Evolutionary conservation across 2,113 vertebrate species (phyloP).

Genomic region (Tinamus guttatus): DNA sequence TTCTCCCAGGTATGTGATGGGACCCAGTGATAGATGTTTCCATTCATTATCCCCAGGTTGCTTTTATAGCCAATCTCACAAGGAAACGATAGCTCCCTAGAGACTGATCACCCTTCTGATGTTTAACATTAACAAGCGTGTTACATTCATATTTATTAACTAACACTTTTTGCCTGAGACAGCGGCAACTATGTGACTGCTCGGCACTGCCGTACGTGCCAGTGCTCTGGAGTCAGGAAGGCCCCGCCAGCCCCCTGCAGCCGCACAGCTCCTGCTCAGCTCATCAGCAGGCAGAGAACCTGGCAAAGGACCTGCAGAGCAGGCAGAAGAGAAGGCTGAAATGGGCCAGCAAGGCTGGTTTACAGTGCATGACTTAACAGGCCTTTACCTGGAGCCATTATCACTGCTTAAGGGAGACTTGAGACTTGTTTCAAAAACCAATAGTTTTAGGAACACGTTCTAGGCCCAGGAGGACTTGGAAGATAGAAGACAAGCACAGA

Average conservation of each 20-base stretch:
- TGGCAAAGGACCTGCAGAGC: fast-evolving
- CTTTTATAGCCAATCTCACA: neutral
- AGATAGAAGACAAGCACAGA: neutral
- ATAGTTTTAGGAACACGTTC: neutral
- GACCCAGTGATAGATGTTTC: neutral
- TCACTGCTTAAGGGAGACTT: fast-evolving
- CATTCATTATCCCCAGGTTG: neutral
- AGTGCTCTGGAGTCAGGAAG: neutral
- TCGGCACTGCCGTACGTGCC: fast-evolving
- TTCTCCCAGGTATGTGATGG: fast-evolving
- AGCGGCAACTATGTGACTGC: fast-evolving
- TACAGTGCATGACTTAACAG: fast-evolving
- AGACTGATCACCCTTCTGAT: neutral
- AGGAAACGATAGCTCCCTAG: neutral
- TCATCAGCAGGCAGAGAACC: neutral
- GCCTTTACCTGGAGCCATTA: neutral
- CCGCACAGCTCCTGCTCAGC: neutral
- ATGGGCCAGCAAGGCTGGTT: fast-evolving
- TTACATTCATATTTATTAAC: neutral
- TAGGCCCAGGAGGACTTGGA: neutral
- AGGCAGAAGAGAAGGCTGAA: neutral
- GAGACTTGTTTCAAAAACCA: neutral
- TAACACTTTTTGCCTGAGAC: fast-evolving
- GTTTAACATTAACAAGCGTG: neutral
- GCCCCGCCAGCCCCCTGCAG: neutral